Evolutionary conservation across 2,797 vertebrate genomes (phyloP), one percentile per base, ranked within the genome.

Genomic region (Pelodytes ibericus): DNA sequence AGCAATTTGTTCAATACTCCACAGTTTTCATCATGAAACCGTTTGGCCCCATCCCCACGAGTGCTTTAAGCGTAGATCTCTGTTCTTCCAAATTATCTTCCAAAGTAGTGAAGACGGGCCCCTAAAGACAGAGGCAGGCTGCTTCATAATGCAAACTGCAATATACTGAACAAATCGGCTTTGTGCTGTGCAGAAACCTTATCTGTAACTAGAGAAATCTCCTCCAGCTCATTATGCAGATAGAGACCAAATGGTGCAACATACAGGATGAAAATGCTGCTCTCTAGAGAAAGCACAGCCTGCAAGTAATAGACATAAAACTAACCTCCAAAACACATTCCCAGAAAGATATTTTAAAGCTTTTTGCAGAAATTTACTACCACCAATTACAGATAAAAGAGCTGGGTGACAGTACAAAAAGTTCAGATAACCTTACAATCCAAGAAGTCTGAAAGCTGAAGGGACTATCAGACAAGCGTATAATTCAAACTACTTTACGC

Each of bases 211-310:
- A 10, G 41, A 44, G 33, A 44, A 44, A 44, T 44, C 41, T 44
- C 41, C 41, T 44, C 41, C 41, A 44, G 41, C 41, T 44, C 41
- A 44, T 44, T 44, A 44, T 44, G 41, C 41, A 44, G 41, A 44
- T 44, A 44, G 41, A 44, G 41, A 44, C 41, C 41, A 44, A 44
- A 44, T 44, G 41, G 11, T 44, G 41, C 41, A 44, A 44, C 41
- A 44, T 10, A 44, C 41, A 44, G 41, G 41, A 16, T 16, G 18
- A 44, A 2, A 3, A 3, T 16, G 10, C 18, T 44, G 5, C 41
- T 16, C 41, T 44, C 41, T 15, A 16, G 41, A 44, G 41, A 44
- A 10, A 44, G 41, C 5, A 36, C 5, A 44, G 41, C 2, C 41
- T 44, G 13, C 41, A 44, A 44, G 13, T 44, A 44, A 44, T 44